Conservation (phyloP, 2,888 invertebrate genomes). For the Iselma pallidipennis region DNA sequence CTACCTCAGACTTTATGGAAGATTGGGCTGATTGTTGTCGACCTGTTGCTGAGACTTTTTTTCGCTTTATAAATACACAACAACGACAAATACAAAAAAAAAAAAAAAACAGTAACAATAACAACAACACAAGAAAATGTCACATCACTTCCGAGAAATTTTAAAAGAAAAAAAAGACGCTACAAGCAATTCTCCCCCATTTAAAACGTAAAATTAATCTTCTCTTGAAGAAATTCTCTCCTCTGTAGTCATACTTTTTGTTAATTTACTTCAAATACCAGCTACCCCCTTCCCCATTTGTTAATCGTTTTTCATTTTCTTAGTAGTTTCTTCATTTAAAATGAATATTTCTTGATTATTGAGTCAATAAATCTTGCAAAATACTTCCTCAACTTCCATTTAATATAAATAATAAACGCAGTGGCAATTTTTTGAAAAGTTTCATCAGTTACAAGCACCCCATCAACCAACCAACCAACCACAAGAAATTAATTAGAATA, state of each 20-base stretch:
- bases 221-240: not conserved
- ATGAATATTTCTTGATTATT: too few relatives aligned
- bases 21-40: conserved; percentile 54
- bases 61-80: not conserved
- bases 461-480: not conserved
- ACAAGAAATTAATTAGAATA: too few relatives aligned
- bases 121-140: not conserved
- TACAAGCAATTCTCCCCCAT: not conserved
- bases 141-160: not conserved
- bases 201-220: too few relatives aligned
- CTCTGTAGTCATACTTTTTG: not conserved
- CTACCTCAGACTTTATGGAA: conserved; percentile 46
- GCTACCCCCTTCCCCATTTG: too few relatives aligned
- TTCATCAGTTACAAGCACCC: not conserved
- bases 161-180: not conserved
- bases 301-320: too few relatives aligned
- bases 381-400: too few relatives aligned
- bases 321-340: too few relatives aligned
- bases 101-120: not conserved
- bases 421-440: not conserved
- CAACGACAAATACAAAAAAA: not conserved
- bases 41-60: not conserved
- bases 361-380: not conserved
- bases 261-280: not conserved
- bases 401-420: not conserved